Base-by-base conservation (phyloP, 1,140 invertebrate genomes). In the Sitobion miscanthi region DNA sequence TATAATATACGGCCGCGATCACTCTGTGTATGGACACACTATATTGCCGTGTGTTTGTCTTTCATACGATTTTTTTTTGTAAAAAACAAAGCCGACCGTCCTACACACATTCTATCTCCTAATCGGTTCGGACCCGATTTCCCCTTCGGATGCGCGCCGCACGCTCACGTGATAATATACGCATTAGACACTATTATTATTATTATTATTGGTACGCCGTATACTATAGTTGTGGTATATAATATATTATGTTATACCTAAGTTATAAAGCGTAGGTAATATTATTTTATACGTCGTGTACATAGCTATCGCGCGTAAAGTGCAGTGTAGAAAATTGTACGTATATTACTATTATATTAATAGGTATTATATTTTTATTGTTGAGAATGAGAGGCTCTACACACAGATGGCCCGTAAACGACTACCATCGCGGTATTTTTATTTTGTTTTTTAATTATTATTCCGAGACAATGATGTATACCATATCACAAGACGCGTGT, bases 41-140 rank as follows among this genome's bases (percentile, higher is more conserved):
- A 47, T 9, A 47, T 20, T n/a, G 42, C 85, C 1, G 8, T 7
- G 42, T 86, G 45, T 47, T 86, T 62, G 25, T 62, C 25, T 57
- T 57, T 57, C 6, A 57, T 62, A 62, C 20, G 0, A n/a, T 77
- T 77, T 77, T 77, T 86, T 86, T 30, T n/a, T 47, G 11, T 20
- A 83, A 83, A 45, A 45, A 45, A 85, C 83, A 85, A 85, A 85
- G 83, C 23, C 23, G 83, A 85, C 38, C 38, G 7, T 38, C 62
- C 62, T 23, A 77, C 62, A n/a, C 62, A 77, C 30, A 77, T 77
- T 77, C 62, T 77, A 17, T 77, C 62, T 77, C 20, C 85, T 86
- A 86, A 86, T 86, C 85, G 85, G 85, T 86, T 47, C 85, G 25
- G 85, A 86, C 23, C 25, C 42, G 42, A 86, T 86, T 86, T 86